Evolutionary conservation across 1,140 invertebrate species (phyloP), one percentile per base, ranked within the genome.

Genomic region (Drosophila suzukii): DNA sequence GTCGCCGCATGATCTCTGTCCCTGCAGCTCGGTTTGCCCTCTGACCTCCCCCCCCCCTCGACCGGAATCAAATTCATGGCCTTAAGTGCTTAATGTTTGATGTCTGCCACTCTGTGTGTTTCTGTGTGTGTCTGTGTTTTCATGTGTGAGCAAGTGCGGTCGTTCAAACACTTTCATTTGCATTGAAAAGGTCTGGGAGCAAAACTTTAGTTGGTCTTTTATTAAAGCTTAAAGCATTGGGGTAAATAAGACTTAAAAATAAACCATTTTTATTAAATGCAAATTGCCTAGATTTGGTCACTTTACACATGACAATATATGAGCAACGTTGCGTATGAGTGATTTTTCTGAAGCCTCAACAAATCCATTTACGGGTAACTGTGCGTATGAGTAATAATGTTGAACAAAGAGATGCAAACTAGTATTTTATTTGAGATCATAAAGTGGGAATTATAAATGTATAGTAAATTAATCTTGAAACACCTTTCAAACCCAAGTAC

Each of bases 41-140:
- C 34, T 11, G 5, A 2, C 34, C 63, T 68, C 11, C 13, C 11
- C 11, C 13, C 20, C 36, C 30, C 24, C 13, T 39, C 27, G 30
- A 34, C 70, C 72, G 39, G 57, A 68, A 70, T 68, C 75, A 62
- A 46, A 77, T 58, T 77, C 74, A 67, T 57, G 84, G 80, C 78
- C 77, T 78, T 82, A 85, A 86, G 63, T 55, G 81, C 63, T 76
- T 76, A 75, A 84, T 82, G 53, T 78, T 81, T 78, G 73, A 82
- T 81, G 78, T 78, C 49, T 66, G 54, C 17, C 57, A 27, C 24
- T 39, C 47, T 27, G 38, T 27, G 34, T n/a, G 38, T 41, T 65
- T 49, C 15, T 71, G 34, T 27, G 34, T n/a, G 38, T 41, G 67
- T 49, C 15, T 71, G 34, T 41, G 32, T 46, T 24, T 59, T 7